Base-by-base conservation (phyloP, 2,797 vertebrate genomes). In the Synanceia verrucosa region DNA sequence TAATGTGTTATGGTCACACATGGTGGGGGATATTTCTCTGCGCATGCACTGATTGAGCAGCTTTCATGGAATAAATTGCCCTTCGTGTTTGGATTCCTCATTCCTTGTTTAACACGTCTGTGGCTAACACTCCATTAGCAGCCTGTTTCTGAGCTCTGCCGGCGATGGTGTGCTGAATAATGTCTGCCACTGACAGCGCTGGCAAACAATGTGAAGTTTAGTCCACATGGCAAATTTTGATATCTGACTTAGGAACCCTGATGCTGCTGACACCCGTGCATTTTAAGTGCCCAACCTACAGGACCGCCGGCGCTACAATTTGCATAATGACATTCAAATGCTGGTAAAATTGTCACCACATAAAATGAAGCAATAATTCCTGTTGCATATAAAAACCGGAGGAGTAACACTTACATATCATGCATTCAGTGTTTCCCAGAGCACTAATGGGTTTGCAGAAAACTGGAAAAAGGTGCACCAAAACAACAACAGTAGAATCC, bases 31-130 rank as follows among this genome's bases (percentile, higher is more conserved):
- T 23, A 43, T 31, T 56, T 75, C 33, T 66, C 34, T 14, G 39
- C 9, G 3, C 18, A 44, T 56, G 26, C 12, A 2, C 31, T n/a
- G 34, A 41, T 43, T 28, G 37, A 70, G 43, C 50, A 75, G 64
- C 64, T 84, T 62, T 58, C 10, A 44, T 56, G 13, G 58, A 76
- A 75, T 77, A 67, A 55, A 68, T 46, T 69, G 48, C n/a, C 37
- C 21, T 41, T 18, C 34, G 23, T 59, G 43, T 62, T 65, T 58
- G 47, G 28, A 61, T 46, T 44, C 10, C 44, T 66, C 26, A 47
- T 71, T 62, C 31, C 67, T 65, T 69, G 47, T 72, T 63, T 63
- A 66, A 47, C 63, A 57, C 41, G 10, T 59, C 21, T 72, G 31
- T 50, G 44, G 41, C 26, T 65, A 36, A 71, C 37, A 48, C 58